Base-by-base conservation (phyloP, 2,113 vertebrate genomes). In the Phrynocephalus versicolor region DNA sequence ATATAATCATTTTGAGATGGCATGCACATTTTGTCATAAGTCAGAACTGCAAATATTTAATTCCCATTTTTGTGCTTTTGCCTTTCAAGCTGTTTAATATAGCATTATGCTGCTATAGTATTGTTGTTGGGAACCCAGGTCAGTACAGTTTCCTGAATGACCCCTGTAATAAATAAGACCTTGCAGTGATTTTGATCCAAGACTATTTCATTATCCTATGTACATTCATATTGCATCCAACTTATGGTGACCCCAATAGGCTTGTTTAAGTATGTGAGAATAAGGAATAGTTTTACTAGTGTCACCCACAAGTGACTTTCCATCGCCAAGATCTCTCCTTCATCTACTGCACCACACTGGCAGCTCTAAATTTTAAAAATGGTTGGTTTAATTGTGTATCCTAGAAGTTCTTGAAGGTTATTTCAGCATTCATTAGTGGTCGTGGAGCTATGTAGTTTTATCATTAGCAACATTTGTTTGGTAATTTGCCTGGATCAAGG, bases 371-470 rank as follows among this genome's bases (percentile, higher is more conserved):
- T n/a, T n/a, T n/a, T n/a, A n/a, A n/a, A n/a, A n/a, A n/a, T n/a
- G n/a, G n/a, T 33, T 35, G 45, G 21, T 25, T 51, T 83, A n/a
- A 73, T 45, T 60, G 12, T 71, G 19, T 27, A 39, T 72, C 60
- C 55, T 82, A 60, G 69, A 60, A 60, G 15, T 60, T 73, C 23
- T 73, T 60, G 70, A 39, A 39, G 58, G 35, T 83, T 60, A 30
- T 82, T n/a, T n/a, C n/a, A n/a, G n/a, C n/a, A n/a, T n/a, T 82
- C 55, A 73, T 73, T 73, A 73, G 70, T 67, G 60, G 25, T 62
- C 55, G 27, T 73, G 55, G 72, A 58, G 57, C n/a, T n/a, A n/a
- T n/a, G n/a, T n/a, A n/a, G n/a, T 73, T 51, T 58, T 30, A 39
- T 83, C 7, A 73, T 60, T 33, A 71, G 18, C 51, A 60, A 27